phyloP scores from a whole-genome alignment of 2,888 invertebrate genomes.

The Arge pagana region DNA sequence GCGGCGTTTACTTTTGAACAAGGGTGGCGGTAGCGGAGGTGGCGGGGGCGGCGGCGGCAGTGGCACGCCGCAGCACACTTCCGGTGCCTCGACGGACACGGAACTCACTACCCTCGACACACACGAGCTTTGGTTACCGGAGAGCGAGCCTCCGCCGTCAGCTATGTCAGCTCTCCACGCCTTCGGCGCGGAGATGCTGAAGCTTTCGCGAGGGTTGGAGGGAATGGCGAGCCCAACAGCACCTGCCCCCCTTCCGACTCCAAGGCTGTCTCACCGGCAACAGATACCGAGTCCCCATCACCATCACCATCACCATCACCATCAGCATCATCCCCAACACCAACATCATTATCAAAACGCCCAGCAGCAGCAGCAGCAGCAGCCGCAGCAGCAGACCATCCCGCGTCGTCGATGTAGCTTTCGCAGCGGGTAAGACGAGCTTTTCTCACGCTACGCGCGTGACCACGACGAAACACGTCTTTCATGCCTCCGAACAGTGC shows the following conservation, averaged over 20 bases:
- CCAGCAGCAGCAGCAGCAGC: too few species aligned
- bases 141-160: slow-evolving; percentile 75
- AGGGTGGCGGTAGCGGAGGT: slow-evolving; percentile 40
- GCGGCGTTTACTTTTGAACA: slow-evolving; percentile 67
- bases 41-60: slow-evolving; percentile 39
- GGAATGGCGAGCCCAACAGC: slow-evolving; percentile 62
- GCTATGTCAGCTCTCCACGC: slow-evolving; percentile 85
- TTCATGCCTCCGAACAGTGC: too few species aligned
- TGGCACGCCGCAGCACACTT: slow-evolving; percentile 69
- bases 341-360: slow-evolving; percentile 30
- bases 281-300: slow-evolving; percentile 32
- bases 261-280: slow-evolving; percentile 28
- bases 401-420: slow-evolving; percentile 40
- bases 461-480: slow-evolving; percentile 13
- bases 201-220: slow-evolving; percentile 79
- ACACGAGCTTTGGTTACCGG: slow-evolving; percentile 81
- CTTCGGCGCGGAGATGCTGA: slow-evolving; percentile 86
- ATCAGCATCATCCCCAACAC: slow-evolving; percentile 32
- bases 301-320: slow-evolving; percentile 23
- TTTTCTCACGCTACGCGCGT: too few species aligned
- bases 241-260: slow-evolving; percentile 32
- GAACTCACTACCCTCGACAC: slow-evolving; percentile 83
- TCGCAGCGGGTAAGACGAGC: slow-evolving; percentile 43
- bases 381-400: slow-evolving; percentile 34
- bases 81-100: slow-evolving; percentile 81